These are phyloP conservation scores for Xiphydria camelus DNA, from an alignment of 2,888 invertebrate genomes.

Conservation along the genomic window DNA sequence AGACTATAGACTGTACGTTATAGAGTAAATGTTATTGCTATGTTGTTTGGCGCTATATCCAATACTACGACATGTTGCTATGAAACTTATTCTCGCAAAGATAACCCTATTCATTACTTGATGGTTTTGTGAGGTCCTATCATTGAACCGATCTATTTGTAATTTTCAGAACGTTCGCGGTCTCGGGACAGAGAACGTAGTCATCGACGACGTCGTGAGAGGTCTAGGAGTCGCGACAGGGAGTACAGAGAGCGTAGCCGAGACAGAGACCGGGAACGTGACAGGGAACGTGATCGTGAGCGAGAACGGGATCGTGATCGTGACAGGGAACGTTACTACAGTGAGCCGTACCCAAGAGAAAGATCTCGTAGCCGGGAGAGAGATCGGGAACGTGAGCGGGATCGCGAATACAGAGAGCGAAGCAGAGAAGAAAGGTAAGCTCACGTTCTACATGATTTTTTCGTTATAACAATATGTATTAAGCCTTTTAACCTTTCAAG, in stretches of 20 bases:
- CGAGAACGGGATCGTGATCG: constrained; percentile 62
- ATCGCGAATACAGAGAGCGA: constrained; percentile 73
- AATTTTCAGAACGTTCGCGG: constrained; percentile 59
- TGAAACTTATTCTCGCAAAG: too few species aligned
- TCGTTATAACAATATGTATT: too few species aligned
- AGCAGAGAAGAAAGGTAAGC: constrained; percentile 78
- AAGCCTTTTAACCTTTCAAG: too few species aligned
- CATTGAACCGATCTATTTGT: too few species aligned
- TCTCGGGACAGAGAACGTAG: constrained; percentile 61
- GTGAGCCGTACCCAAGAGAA: constrained; percentile 64
- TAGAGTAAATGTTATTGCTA: too few species aligned
- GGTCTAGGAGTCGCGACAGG: constrained; percentile 72
- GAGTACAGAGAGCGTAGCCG: constrained; percentile 65
- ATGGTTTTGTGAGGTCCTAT: too few species aligned
- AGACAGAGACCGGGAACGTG: constrained; percentile 60
- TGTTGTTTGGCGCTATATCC: too few species aligned
- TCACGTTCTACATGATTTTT: too few species aligned
- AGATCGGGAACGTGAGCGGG: constrained; percentile 63
- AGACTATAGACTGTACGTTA: too few species aligned
- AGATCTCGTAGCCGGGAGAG: constrained; percentile 83
- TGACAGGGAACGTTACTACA: constrained; percentile 59
- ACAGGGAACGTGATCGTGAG: constrained; percentile 63
- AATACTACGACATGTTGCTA: too few species aligned
- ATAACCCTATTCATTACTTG: too few species aligned
- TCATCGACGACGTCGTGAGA: constrained; percentile 69